Conservation (phyloP, 1,140 invertebrate genomes). For the Asobara japonica region DNA sequence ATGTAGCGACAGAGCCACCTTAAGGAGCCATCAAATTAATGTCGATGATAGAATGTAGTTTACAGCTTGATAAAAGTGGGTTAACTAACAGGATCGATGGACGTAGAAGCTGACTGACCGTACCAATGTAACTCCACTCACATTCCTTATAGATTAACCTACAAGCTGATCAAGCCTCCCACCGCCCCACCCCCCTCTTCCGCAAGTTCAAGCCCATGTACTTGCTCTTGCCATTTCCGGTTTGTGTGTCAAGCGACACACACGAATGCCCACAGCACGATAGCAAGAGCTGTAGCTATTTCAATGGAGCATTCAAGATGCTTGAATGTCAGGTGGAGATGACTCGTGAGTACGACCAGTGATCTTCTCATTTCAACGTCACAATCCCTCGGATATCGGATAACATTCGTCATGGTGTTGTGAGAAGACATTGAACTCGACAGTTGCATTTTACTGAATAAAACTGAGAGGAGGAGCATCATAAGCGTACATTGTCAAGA, state of each 20-base stretch:
- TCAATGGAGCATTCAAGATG: background rate
- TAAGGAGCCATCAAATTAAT: too few species aligned
- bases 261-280: background rate
- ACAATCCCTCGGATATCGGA: constrained; percentile 37
- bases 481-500: background rate
- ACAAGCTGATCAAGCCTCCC: background rate
- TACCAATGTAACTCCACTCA: background rate
- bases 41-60: background rate
- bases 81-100: constrained; percentile 9
- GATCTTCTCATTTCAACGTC: constrained; percentile 35
- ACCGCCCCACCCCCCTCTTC: background rate
- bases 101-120: background rate
- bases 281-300: too few species aligned
- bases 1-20: too few species aligned
- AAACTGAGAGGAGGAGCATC: background rate
- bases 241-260: constrained; percentile 26
- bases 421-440: constrained; percentile 56
- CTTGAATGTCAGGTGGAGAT: constrained; percentile 21
- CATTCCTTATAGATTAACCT: background rate
- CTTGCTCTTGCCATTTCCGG: constrained; percentile 19
- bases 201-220: background rate
- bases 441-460: background rate
- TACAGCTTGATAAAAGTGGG: background rate
- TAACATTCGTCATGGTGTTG: constrained; percentile 55
- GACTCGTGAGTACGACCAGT: background rate